phyloP scores from a whole-genome alignment of 2,797 vertebrate species.

The Falco rusticolus region DNA sequence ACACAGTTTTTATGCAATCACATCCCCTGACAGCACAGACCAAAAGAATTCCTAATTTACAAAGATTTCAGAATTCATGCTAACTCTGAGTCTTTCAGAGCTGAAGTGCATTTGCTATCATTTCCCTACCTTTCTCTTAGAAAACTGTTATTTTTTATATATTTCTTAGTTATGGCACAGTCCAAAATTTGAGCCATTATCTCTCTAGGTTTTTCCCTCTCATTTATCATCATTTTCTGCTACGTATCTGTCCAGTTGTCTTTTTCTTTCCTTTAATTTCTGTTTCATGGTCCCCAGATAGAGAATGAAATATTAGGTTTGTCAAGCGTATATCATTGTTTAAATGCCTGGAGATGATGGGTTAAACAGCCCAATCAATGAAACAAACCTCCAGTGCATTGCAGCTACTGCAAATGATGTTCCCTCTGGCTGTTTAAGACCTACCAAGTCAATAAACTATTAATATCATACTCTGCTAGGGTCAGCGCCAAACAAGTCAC shows the following conservation, averaged over 20 bases:
- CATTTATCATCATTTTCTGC: conserved; percentile 79
- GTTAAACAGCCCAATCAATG: conserved; percentile 86
- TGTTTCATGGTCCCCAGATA: conserved; percentile 78
- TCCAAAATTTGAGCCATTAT: conserved; percentile 57
- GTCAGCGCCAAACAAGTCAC: conserved; percentile 77
- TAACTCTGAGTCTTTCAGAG: neutral
- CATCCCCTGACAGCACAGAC: neutral
- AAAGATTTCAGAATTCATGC: neutral
- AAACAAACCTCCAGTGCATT: conserved; percentile 84
- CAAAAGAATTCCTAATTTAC: neutral
- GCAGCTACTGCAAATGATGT: conserved; percentile 76
- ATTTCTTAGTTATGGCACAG: conserved; percentile 7
- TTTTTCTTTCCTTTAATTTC: conserved; percentile 79
- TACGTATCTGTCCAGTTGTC: conserved; percentile 76
- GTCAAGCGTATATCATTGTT: conserved; percentile 84
- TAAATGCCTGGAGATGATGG: conserved; percentile 85
- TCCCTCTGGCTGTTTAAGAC: conserved; percentile 82
- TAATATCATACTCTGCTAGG: conserved; percentile 83
- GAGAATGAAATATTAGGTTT: conserved; percentile 86
- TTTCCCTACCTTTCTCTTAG: neutral
- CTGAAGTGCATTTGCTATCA: neutral
- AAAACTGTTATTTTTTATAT: neutral
- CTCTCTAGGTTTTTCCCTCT: conserved; percentile 44
- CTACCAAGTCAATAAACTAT: conserved; percentile 86
- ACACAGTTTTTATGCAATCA: neutral